phyloP scores from a whole-genome alignment of 2,888 invertebrate species.

The Taenaris catops region DNA sequence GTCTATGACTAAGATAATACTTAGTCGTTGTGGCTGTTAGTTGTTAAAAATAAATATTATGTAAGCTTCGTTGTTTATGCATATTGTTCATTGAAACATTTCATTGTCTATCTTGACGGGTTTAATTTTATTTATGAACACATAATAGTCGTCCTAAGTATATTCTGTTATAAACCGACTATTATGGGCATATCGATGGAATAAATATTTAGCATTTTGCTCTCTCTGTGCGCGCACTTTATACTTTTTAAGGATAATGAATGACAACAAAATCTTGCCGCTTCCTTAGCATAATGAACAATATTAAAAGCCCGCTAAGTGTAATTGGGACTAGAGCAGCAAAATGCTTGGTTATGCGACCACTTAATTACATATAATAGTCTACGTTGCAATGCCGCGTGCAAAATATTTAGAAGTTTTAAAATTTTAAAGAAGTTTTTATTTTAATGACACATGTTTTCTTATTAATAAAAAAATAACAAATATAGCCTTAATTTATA shows the following conservation, averaged over 20 bases:
- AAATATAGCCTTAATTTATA: too few relatives aligned
- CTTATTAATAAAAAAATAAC: too few relatives aligned
- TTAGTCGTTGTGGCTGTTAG: too few relatives aligned
- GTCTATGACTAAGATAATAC: too few relatives aligned
- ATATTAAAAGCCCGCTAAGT: conserved; percentile 68
- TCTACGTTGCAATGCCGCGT: conserved; percentile 65
- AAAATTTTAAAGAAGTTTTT: too few relatives aligned
- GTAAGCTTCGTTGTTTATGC: too few relatives aligned
- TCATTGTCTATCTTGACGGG: not conserved
- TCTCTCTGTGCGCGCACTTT: conserved; percentile 24
- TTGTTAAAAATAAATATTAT: too few relatives aligned
- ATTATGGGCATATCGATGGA: conserved; percentile 34
- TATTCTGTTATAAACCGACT: conserved; percentile 22
- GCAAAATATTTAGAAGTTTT: conserved; percentile 60
- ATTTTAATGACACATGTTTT: too few relatives aligned
- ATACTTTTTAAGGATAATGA: conserved; percentile 52
- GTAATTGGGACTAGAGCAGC: conserved; percentile 64
- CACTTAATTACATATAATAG: conserved; percentile 72
- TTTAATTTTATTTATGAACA: not conserved
- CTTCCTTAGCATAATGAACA: conserved; percentile 71
- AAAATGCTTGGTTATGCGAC: conserved; percentile 66
- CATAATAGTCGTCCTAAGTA: conserved; percentile 10
- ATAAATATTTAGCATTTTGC: conserved; percentile 30
- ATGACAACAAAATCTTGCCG: conserved; percentile 63
- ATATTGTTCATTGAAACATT: too few relatives aligned